Conservation (phyloP, 2,797 vertebrate species). For the Cyprinodon diabolis region DNA sequence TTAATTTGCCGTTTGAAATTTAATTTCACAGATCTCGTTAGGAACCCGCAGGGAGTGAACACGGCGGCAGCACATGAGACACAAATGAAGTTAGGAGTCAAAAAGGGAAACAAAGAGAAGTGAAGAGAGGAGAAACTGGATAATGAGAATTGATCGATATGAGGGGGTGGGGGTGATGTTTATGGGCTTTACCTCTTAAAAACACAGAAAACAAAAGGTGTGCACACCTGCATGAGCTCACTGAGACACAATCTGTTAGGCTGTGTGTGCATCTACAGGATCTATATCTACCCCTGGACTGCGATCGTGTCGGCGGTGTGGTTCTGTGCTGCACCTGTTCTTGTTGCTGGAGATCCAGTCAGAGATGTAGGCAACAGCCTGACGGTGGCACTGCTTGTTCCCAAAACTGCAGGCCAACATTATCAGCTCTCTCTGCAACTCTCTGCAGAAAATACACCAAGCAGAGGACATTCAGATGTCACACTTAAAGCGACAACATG, state of each 20-base stretch:
- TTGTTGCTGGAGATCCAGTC: constrained; percentile 99
- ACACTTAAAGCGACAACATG: background rate
- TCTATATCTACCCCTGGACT: no score
- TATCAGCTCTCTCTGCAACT: constrained; percentile 93
- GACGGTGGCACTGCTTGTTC: constrained; percentile 95
- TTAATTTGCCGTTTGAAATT: constrained; percentile 64
- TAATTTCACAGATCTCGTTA: constrained; percentile 60
- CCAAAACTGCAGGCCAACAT: constrained; percentile 97
- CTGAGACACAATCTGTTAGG: no score
- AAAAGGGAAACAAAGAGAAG: background rate
- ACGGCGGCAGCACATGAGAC: constrained; percentile 21
- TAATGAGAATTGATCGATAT: background rate
- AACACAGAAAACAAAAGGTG: background rate
- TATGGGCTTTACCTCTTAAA: background rate
- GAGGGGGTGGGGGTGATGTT: background rate
- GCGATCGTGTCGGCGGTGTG: background rate
- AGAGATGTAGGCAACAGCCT: constrained; percentile 93
- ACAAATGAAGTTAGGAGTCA: constrained; percentile 3
- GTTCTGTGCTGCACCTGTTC: constrained; percentile 84
- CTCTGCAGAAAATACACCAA: constrained; percentile 72
- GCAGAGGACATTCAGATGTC: background rate
- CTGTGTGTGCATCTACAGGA: no score
- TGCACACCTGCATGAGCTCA: background rate
- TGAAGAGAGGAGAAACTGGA: background rate
- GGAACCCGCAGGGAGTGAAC: constrained; percentile 24